These are phyloP conservation scores for Monodelphis domestica DNA, from an alignment of 2,797 vertebrate genomes.

Conservation along the genomic window DNA sequence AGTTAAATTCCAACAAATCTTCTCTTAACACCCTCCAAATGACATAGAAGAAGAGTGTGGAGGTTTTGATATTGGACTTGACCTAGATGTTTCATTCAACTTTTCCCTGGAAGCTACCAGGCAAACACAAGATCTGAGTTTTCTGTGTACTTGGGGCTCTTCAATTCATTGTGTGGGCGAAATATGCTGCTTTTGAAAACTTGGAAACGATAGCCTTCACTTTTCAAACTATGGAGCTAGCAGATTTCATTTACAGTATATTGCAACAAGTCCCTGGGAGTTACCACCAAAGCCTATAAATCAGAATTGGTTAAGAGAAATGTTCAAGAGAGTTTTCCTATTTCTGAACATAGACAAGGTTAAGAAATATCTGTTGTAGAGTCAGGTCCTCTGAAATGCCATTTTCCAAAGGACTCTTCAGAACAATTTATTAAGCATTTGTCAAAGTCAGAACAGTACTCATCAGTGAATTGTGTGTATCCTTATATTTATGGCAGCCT, in stretches of 20 bases:
- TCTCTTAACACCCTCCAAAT: conserved; percentile 64
- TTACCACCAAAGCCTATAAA: conserved; percentile 73
- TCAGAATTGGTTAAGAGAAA: conserved; percentile 82
- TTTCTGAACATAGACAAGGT: conserved; percentile 79
- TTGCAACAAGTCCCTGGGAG: conserved; percentile 81
- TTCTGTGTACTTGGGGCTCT: conserved; percentile 60
- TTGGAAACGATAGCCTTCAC: conserved; percentile 73
- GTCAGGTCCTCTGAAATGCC: conserved; percentile 77
- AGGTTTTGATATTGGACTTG: neutral
- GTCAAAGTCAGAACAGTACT: conserved; percentile 73
- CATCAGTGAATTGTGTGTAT: conserved; percentile 74
- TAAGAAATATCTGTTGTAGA: conserved; percentile 79
- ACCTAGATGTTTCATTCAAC: conserved; percentile 51
- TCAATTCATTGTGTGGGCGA: conserved; percentile 75
- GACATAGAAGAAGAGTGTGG: conserved; percentile 6
- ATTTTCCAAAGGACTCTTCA: conserved; percentile 78
- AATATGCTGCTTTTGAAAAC: conserved; percentile 74
- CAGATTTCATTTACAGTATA: conserved; percentile 82
- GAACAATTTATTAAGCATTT: conserved; percentile 79
- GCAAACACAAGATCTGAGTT: conserved; percentile 6
- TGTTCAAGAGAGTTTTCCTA: conserved; percentile 79
- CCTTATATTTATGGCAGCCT: conserved; percentile 77
- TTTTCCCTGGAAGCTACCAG: conserved; percentile 66
- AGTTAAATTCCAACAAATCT: conserved; percentile 73
- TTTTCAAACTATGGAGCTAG: conserved; percentile 77